Evolutionary conservation across 2,113 vertebrate genomes (phyloP).

Genomic region (Rafetus swinhoei): DNA sequence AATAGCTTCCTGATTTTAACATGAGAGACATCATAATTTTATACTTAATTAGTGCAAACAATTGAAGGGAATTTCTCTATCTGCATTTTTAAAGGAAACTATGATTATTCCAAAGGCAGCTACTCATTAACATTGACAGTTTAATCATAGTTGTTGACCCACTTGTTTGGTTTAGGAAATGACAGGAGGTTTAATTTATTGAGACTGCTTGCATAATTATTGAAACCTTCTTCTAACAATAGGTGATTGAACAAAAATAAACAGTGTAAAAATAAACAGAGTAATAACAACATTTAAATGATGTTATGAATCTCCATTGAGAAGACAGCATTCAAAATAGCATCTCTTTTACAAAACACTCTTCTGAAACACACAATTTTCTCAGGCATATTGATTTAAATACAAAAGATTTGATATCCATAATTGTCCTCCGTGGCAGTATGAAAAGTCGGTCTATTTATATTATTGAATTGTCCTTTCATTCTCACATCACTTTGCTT

Average conservation of each 20-base stretch:
- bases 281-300: slow-evolving; percentile 35
- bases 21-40: neutral
- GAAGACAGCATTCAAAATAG: slow-evolving; percentile 19
- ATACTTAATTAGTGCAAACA: neutral
- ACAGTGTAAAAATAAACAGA: slow-evolving; percentile 62
- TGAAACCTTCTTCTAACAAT: slow-evolving; percentile 51
- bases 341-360: neutral
- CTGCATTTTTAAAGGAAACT: slow-evolving; percentile 27
- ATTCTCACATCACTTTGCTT: neutral
- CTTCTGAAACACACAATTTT: neutral
- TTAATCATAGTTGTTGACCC: slow-evolving; percentile 74
- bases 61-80: neutral
- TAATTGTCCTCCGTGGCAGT: neutral
- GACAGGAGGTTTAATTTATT: slow-evolving; percentile 60
- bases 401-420: slow-evolving; percentile 10
- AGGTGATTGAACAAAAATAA: slow-evolving; percentile 53
- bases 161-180: slow-evolving; percentile 62
- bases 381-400: slow-evolving; percentile 18
- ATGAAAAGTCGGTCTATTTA: slow-evolving; percentile 22
- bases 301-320: neutral
- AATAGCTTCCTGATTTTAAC: neutral
- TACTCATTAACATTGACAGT: slow-evolving; percentile 66
- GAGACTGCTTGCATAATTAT: slow-evolving; percentile 43
- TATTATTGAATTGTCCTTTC: neutral
- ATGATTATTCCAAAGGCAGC: slow-evolving; percentile 54